Evolutionary conservation across 2,113 vertebrate genomes (phyloP).

Genomic region (Anoplopoma fimbria): DNA sequence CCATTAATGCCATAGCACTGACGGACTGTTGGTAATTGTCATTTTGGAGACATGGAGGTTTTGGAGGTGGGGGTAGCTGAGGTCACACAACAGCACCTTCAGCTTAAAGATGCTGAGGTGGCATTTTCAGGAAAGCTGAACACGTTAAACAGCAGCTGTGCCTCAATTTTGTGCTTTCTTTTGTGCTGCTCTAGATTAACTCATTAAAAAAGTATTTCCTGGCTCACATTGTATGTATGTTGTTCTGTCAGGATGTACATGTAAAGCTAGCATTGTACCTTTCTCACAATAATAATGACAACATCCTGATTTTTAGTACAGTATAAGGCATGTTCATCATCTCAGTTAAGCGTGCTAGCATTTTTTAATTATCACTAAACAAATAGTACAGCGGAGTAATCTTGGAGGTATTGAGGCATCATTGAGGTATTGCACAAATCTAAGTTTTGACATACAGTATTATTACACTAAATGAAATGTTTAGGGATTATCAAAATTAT

Average conservation of each 20-base stretch:
- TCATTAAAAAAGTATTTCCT: not conserved
- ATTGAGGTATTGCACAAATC: not conserved
- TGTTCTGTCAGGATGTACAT: not conserved
- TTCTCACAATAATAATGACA: not conserved
- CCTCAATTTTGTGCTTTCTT: not conserved
- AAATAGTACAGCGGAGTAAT: not conserved
- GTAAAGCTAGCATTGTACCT: not conserved
- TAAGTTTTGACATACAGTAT: not conserved
- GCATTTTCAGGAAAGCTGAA: constrained; percentile 36
- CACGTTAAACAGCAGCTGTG: not conserved
- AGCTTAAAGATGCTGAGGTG: constrained; percentile 38
- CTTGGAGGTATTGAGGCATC: not conserved
- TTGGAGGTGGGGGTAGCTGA: too few relatives aligned
- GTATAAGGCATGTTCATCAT: not conserved
- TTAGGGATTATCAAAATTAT: not conserved
- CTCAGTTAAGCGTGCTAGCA: not conserved
- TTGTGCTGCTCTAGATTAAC: not conserved
- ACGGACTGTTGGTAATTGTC: constrained; percentile 71
- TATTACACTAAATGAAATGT: not conserved
- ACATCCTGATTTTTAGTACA: not conserved
- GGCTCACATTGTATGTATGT: not conserved
- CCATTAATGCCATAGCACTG: constrained; percentile 68
- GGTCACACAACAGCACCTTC: constrained; percentile 46
- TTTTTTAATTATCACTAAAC: not conserved
- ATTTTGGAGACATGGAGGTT: too few relatives aligned